Conservation (phyloP, 37 sponge, comb jelly and placozoan species). For the Ephydatia muelleri region DNA sequence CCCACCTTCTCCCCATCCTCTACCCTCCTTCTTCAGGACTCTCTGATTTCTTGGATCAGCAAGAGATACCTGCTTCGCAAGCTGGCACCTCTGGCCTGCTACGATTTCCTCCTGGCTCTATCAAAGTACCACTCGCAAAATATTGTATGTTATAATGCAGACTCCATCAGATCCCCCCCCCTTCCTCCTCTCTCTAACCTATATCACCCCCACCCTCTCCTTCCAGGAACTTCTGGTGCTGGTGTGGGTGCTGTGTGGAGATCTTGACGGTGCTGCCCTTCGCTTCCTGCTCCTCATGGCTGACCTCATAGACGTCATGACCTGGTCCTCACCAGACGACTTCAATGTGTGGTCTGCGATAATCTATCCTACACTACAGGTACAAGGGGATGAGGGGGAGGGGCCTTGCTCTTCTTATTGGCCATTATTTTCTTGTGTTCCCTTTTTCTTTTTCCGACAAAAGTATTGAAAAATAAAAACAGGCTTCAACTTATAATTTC, state of each 20-base stretch:
- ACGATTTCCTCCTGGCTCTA: constrained; percentile 55
- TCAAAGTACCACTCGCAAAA: constrained; percentile 16
- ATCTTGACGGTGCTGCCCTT: constrained; percentile 37
- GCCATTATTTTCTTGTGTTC: not conserved
- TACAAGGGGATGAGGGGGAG: not conserved
- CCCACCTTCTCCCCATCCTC: not conserved
- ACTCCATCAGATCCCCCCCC: not conserved
- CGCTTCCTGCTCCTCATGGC: constrained; percentile 60
- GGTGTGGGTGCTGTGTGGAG: constrained; percentile 30
- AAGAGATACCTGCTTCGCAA: constrained; percentile 46
- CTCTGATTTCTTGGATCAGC: constrained; percentile 35
- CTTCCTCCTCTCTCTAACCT: not conserved
- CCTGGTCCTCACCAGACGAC: constrained; percentile 38
- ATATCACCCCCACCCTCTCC: not conserved
- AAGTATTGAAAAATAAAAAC: not conserved
- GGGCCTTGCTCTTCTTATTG: not conserved
- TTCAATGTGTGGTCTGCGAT: constrained; percentile 26
- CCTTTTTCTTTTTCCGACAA: too few relatives aligned
- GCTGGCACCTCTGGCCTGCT: constrained; percentile 23
- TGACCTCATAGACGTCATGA: constrained; percentile 26
- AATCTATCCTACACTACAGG: constrained; percentile 65
- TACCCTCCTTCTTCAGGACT: constrained; percentile 24
- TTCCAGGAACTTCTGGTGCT: constrained; percentile 53
- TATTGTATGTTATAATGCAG: constrained; percentile 22
- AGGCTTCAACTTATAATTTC: not conserved